Conservation (phyloP, 2,888 invertebrate genomes). For the Pemphredon lugubris region DNA sequence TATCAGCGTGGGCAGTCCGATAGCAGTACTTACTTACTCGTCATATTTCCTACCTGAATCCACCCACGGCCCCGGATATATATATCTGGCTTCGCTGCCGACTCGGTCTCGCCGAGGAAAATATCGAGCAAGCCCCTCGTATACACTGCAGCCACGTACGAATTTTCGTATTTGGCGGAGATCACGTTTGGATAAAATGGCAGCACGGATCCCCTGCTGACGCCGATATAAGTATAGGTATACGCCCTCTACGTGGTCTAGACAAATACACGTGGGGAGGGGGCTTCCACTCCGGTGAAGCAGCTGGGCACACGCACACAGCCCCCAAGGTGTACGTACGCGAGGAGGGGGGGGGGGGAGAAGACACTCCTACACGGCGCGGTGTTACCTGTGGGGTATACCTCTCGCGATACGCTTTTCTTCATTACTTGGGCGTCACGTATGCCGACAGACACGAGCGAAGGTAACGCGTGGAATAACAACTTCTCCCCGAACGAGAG, state of each 20-base stretch:
- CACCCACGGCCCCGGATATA: constrained; percentile 46
- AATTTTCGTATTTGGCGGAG: constrained; percentile 78
- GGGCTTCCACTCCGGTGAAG: constrained; percentile 10
- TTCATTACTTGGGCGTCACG: constrained; percentile 58
- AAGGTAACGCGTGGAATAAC: constrained; percentile 16
- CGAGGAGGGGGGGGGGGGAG: not conserved
- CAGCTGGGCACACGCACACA: constrained; percentile 33
- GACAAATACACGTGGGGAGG: constrained; percentile 2
- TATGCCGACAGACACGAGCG: constrained; percentile 36
- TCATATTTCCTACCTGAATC: constrained; percentile 59
- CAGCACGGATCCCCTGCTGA: constrained; percentile 72
- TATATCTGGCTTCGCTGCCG: constrained; percentile 22
- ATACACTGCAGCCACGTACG: constrained; percentile 73
- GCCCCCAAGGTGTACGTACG: too few relatives aligned
- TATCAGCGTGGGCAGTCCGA: constrained; percentile 55
- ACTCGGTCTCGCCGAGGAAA: constrained; percentile 26
- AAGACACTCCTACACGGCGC: not conserved
- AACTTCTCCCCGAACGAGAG: not conserved
- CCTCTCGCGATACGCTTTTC: constrained; percentile 53
- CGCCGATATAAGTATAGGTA: constrained; percentile 53
- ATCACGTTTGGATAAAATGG: constrained; percentile 80
- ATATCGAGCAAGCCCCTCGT: constrained; percentile 59
- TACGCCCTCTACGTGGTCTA: constrained; percentile 49
- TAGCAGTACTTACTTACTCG: constrained; percentile 46
- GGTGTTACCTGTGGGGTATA: constrained; percentile 44